Percentiles rank a stretch among this genome's conserved stretches.
These are phyloP conservation scores for Nephila pilipes DNA, from an alignment of 1,140 invertebrate species.

Conservation along the genomic window DNA sequence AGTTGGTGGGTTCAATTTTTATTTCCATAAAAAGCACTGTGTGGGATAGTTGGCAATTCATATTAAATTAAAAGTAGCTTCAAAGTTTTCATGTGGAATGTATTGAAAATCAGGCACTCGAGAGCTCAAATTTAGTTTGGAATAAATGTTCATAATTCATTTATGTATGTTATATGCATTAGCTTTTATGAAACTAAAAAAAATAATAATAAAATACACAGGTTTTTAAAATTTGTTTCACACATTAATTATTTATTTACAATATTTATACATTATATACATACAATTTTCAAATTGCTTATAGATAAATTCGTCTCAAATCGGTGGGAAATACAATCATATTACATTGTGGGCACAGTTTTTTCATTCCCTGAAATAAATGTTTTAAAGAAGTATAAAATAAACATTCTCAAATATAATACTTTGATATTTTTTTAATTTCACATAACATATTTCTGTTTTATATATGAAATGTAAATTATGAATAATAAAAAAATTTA, in stretches of 20 bases:
- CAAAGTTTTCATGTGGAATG: too few relatives aligned
- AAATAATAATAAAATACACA: too few relatives aligned
- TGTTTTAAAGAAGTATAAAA: not conserved
- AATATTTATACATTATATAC: not conserved
- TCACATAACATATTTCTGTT: too few relatives aligned
- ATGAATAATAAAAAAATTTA: too few relatives aligned
- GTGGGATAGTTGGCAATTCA: too few relatives aligned
- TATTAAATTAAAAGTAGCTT: too few relatives aligned
- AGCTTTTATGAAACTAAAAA: too few relatives aligned
- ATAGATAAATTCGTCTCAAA: conserved; percentile 93
- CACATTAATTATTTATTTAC: not conserved
- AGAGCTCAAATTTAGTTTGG: too few relatives aligned
- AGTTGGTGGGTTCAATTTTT: too few relatives aligned
- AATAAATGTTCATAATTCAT: not conserved
- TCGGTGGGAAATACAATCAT: conserved; percentile 94
- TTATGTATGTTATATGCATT: not conserved
- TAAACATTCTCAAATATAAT: not conserved
- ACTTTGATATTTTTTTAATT: not conserved
- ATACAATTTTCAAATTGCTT: conserved; percentile 75
- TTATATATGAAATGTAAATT: too few relatives aligned
- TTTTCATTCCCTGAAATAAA: conserved; percentile 89
- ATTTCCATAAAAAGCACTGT: too few relatives aligned
- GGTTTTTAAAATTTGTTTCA: not conserved
- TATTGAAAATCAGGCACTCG: too few relatives aligned
- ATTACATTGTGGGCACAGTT: conserved; percentile 96